phyloP scores from a whole-genome alignment of 2,113 vertebrate genomes.

The Gulo gulo region DNA sequence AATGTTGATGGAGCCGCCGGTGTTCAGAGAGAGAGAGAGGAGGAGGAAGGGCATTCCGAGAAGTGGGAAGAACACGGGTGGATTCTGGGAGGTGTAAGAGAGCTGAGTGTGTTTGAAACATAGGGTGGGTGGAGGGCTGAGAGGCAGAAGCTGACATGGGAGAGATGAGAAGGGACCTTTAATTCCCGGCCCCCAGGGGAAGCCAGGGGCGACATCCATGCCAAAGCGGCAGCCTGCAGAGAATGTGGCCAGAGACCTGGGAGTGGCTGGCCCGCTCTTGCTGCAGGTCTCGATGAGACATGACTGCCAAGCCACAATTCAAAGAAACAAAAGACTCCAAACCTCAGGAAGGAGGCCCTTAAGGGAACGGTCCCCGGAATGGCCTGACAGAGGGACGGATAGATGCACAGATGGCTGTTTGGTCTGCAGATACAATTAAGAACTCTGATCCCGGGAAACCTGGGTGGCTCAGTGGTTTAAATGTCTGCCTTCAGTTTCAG shows the following conservation, averaged over 20 bases:
- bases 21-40: neutral
- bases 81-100: neutral
- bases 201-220: neutral
- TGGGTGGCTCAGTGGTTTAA: neutral
- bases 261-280: neutral
- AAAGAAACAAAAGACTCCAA: slow-evolving; percentile 24
- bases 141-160: neutral
- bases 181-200: neutral
- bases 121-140: neutral
- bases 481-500: neutral
- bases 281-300: neutral
- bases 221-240: neutral
- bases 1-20: neutral
- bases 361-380: neutral
- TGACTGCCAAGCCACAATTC: neutral
- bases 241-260: neutral
- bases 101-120: neutral
- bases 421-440: neutral
- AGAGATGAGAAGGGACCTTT: neutral
- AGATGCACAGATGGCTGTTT: neutral
- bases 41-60: neutral
- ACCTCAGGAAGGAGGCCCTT: neutral
- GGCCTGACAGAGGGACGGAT: neutral
- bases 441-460: neutral
- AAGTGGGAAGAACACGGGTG: neutral